Base-by-base conservation (phyloP, 2,797 vertebrate genomes). In the Delichon dasypus region DNA sequence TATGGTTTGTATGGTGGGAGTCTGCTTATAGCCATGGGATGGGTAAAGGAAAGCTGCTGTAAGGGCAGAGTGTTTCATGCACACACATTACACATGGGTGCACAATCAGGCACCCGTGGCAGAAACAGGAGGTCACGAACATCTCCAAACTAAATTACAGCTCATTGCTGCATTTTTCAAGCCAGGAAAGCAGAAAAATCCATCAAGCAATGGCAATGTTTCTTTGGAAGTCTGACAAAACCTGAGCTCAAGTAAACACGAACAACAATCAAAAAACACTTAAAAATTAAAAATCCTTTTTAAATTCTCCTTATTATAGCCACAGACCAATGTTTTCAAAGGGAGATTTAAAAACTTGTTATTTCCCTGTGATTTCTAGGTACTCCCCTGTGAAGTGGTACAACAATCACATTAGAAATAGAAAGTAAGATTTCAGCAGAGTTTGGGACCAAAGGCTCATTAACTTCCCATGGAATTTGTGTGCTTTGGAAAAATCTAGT, bases 391-490 rank as follows among this genome's bases (percentile, higher is more conserved):
- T 3, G 9, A 57, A 81, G 68, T 19, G 32, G 51, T n/a, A 70
- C 30, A 71, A 30, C 29, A 30, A 23, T 18, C 54, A 45, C 0
- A 0, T 34, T 44, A 53, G 60, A 74, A 88, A 66, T 0, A 53
- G 83, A 66, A 82, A 38, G 17, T 34, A 65, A 78, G 44, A 85
- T 60, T 84, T 64, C 57, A 70, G 61, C 73, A 84, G 13, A 53
- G 45, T 54, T 72, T 30, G 34, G 72, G 53, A 88, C 36, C 42
- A 72, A 93, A 91, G 38, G 19, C 10, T 88, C 62, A 65, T n/a
- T 38, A 79, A 85, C 34, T 60, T 90, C 47, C 48, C 36, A 13
- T 20, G n/a, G 42, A 82, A 82, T 74, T 68, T 36, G 50, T 2
- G 50, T 58, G 54, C 74, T 91, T 70, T 78, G 73, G 65, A 61